These are phyloP conservation scores for Mythimna vitellina DNA, from an alignment of 2,888 invertebrate genomes.

Conservation along the genomic window DNA sequence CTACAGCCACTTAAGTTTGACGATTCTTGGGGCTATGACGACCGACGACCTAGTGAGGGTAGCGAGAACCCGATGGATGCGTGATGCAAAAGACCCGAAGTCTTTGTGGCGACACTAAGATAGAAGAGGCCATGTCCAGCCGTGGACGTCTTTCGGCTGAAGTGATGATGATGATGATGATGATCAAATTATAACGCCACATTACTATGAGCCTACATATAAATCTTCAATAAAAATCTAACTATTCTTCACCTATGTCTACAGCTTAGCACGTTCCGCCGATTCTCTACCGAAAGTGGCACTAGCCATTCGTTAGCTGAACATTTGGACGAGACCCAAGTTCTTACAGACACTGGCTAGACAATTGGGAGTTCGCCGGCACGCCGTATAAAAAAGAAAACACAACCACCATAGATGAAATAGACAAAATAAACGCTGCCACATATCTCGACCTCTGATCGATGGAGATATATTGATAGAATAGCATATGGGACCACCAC, in stretches of 20 bases:
- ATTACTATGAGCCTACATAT: no score
- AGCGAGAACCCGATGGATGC: no score
- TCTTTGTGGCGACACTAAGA: no score
- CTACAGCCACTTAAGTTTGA: no score
- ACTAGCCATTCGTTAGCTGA: constrained; percentile 28
- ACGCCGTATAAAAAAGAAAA: constrained; percentile 8
- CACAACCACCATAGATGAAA: constrained; percentile 9
- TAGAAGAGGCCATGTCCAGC: no score
- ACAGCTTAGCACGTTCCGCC: constrained; percentile 6
- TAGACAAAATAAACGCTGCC: constrained; percentile 1
- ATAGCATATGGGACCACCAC: not conserved
- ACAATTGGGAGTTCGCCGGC: constrained; percentile 18
- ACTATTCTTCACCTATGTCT: not conserved
- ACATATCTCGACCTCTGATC: constrained; percentile 1
- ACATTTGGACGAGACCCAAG: constrained; percentile 49
- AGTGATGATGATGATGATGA: no score
- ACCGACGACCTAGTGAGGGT: no score
- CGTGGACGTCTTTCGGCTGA: no score
- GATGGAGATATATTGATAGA: not conserved
- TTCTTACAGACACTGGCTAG: constrained; percentile 52
- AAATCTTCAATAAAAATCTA: not conserved
- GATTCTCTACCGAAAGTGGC: constrained; percentile 15
- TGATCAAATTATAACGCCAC: no score
- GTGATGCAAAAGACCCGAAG: no score
- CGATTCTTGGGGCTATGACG: no score